phyloP scores from a whole-genome alignment of 1,140 invertebrate genomes.

The Bursaphelenchus mucronatus region DNA sequence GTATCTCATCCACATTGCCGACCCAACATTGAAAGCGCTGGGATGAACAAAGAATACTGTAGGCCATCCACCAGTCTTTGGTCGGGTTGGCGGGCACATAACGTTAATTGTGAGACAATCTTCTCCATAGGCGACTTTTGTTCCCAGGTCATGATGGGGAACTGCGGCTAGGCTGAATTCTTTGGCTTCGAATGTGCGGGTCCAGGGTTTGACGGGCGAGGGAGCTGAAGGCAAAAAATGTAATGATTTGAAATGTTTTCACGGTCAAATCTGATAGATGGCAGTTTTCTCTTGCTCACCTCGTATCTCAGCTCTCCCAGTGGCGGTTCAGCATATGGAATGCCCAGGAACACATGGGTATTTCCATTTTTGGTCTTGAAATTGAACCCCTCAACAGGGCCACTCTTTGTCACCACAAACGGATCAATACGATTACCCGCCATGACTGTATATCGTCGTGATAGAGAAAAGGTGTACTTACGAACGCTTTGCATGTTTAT shows the following conservation, averaged over 20 bases:
- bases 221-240: too few relatives aligned
- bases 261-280: too few relatives aligned
- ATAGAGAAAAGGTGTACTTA: too few relatives aligned
- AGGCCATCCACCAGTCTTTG: not conserved
- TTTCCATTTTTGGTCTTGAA: not conserved
- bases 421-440: too few relatives aligned
- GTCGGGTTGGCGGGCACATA: not conserved
- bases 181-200: not conserved
- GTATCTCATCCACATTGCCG: not conserved
- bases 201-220: not conserved
- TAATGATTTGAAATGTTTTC: too few relatives aligned
- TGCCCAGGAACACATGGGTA: conserved; percentile 1
- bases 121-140: not conserved
- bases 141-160: not conserved
- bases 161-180: not conserved
- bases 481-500: too few relatives aligned
- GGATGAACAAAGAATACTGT: not conserved
- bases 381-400: not conserved
- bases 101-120: not conserved
- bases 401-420: not conserved
- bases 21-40: not conserved
- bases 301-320: not conserved
- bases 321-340: conserved; percentile 1
- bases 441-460: too few relatives aligned
- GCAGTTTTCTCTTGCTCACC: not conserved